Conservation (phyloP, 2,888 invertebrate species). For the Chrysomela aeneicollis region DNA sequence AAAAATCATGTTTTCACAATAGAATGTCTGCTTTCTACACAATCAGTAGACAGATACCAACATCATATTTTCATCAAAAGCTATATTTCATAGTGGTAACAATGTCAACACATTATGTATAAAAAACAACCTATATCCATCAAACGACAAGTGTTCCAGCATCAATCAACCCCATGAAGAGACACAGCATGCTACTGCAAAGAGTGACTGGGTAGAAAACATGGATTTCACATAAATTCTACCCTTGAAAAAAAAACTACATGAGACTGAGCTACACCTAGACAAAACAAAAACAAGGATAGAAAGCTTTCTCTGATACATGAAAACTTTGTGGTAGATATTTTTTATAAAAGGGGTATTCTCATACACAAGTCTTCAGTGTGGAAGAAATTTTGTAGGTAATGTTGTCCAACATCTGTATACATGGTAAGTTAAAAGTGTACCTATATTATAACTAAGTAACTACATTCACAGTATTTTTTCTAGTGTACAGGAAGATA, state of each 20-base stretch:
- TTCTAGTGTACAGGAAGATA: slow-evolving; percentile 44
- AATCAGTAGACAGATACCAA: background rate
- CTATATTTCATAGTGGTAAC: background rate
- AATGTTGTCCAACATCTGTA: slow-evolving; percentile 28
- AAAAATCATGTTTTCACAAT: too few relatives aligned
- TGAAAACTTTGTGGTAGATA: background rate
- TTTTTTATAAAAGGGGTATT: slow-evolving; percentile 29
- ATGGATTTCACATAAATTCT: slow-evolving; percentile 41
- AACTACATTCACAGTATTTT: background rate
- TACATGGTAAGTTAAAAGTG: slow-evolving; percentile 17
- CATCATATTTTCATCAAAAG: background rate
- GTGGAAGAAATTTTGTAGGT: slow-evolving; percentile 6
- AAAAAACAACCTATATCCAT: slow-evolving; percentile 18
- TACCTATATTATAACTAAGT: background rate
- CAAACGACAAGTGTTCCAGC: slow-evolving; percentile 29
- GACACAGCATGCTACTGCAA: slow-evolving; percentile 2
- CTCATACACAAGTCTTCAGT: slow-evolving; percentile 23
- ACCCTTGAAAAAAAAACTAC: slow-evolving; percentile 20
- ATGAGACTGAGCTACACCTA: background rate
- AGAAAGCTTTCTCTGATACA: slow-evolving; percentile 7
- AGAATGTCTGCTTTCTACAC: too few relatives aligned
- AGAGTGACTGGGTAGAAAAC: slow-evolving; percentile 34
- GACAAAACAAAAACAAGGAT: slow-evolving; percentile 4
- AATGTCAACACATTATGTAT: slow-evolving; percentile 1
- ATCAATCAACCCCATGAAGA: slow-evolving; percentile 30